Conservation (phyloP, 1,140 invertebrate genomes). For the Danaus melanippus region DNA sequence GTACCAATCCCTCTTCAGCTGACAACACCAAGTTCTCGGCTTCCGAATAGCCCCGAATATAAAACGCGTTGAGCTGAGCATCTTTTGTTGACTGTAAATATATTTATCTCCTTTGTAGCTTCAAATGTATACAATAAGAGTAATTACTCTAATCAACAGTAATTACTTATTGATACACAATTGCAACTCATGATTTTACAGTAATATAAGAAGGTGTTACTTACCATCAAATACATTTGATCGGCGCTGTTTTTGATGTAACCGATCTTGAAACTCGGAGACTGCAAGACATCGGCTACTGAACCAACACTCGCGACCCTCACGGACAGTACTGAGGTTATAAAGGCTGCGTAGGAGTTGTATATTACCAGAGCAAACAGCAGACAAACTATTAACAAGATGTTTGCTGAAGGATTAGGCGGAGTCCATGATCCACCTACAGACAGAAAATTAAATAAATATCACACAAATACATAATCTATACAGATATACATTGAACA, state of each 20-base stretch:
- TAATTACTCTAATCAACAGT: too few species aligned
- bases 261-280: slow-evolving; percentile 73
- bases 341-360: slow-evolving; percentile 76
- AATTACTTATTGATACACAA: too few species aligned
- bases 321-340: slow-evolving; percentile 77
- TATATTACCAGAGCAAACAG: slow-evolving; percentile 75
- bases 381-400: slow-evolving; percentile 73
- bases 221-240: slow-evolving; percentile 69
- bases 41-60: slow-evolving; percentile 62
- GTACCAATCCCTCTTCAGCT: slow-evolving; percentile 47
- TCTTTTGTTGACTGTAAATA: slow-evolving; percentile 59
- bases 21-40: slow-evolving; percentile 56
- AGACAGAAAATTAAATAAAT: too few species aligned
- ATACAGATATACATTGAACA: too few species aligned
- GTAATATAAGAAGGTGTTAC: background rate
- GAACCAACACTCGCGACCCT: slow-evolving; percentile 73
- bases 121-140: too few species aligned
- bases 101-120: too few species aligned
- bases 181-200: too few species aligned
- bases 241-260: slow-evolving; percentile 72
- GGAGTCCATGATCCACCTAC: slow-evolving; percentile 72
- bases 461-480: too few species aligned
- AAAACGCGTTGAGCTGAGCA: slow-evolving; percentile 56
- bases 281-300: slow-evolving; percentile 73
- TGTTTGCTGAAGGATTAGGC: slow-evolving; percentile 71